Conservation (phyloP, 23 tunicate genomes). For the Styela plicata region DNA sequence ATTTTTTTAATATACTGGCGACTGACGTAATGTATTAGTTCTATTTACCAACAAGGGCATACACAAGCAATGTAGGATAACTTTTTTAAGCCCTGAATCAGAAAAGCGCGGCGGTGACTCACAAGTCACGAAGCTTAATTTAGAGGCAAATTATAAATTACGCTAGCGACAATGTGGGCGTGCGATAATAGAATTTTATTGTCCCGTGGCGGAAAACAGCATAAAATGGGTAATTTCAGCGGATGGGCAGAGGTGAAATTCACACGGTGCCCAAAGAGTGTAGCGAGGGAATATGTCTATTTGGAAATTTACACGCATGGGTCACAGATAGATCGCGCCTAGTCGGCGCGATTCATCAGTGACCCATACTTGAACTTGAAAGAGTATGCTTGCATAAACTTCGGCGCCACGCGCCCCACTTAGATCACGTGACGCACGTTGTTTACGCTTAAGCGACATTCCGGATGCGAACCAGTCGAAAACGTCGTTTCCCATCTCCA, state of each 20-base stretch:
- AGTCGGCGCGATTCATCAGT: no score
- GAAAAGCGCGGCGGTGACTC: neutral
- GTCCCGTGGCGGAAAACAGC: neutral
- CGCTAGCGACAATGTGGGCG: neutral
- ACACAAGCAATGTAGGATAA: neutral
- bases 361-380: no score
- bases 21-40: neutral
- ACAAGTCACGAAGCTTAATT: neutral
- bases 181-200: neutral
- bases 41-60: neutral
- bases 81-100: neutral
- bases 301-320: no score
- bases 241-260: neutral
- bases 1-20: neutral
- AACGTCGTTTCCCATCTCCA: neutral
- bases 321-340: no score
- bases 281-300: no score
- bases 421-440: neutral
- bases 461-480: neutral
- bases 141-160: neutral
- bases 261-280: neutral
- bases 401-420: neutral
- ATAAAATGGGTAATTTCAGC: neutral
- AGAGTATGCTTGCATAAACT: no score
- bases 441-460: neutral